Evolutionary conservation across 2,888 invertebrate genomes (phyloP).

Genomic region (Drosophila affinis): DNA sequence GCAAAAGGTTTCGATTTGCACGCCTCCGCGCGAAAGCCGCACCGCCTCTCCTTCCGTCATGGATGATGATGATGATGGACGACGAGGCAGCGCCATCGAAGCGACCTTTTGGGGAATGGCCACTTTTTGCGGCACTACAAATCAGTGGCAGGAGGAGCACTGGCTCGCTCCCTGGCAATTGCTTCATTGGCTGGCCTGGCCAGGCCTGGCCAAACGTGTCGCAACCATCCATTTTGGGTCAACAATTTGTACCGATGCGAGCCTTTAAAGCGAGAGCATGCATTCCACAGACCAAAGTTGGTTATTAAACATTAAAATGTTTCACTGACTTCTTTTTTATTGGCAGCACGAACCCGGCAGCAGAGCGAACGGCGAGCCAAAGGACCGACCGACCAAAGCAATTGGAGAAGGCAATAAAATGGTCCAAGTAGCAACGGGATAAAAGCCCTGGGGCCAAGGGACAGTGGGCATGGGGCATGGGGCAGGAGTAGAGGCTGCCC

Average conservation of each 20-base stretch:
- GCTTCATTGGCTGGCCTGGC: constrained; percentile 57
- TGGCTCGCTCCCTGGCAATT: constrained; percentile 36
- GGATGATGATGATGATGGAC: constrained; percentile 21
- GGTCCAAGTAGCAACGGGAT: constrained; percentile 31
- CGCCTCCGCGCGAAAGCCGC: constrained; percentile 24
- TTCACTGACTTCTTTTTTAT: constrained; percentile 31
- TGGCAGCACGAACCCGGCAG: constrained; percentile 14
- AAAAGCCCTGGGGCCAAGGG: constrained; percentile 21
- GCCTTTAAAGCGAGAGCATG: constrained; percentile 29
- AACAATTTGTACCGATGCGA: constrained; percentile 55
- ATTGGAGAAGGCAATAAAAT: constrained; percentile 31
- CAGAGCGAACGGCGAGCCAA: constrained; percentile 22
- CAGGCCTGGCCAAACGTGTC: constrained; percentile 37
- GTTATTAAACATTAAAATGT: constrained; percentile 59
- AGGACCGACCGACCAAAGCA: constrained; percentile 7
- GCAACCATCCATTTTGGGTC: constrained; percentile 59
- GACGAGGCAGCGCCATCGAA: constrained; percentile 8
- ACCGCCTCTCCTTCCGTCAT: not conserved
- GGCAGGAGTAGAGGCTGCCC: not conserved
- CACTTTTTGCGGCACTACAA: constrained; percentile 53
- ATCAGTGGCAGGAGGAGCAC: constrained; percentile 41
- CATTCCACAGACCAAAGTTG: constrained; percentile 65
- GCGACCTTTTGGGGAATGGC: constrained; percentile 48
- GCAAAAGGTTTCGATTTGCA: constrained; percentile 51
- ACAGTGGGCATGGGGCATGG: constrained; percentile 2